These are phyloP conservation scores for Alces alces DNA, from an alignment of 2,113 vertebrate species.

Conservation along the genomic window DNA sequence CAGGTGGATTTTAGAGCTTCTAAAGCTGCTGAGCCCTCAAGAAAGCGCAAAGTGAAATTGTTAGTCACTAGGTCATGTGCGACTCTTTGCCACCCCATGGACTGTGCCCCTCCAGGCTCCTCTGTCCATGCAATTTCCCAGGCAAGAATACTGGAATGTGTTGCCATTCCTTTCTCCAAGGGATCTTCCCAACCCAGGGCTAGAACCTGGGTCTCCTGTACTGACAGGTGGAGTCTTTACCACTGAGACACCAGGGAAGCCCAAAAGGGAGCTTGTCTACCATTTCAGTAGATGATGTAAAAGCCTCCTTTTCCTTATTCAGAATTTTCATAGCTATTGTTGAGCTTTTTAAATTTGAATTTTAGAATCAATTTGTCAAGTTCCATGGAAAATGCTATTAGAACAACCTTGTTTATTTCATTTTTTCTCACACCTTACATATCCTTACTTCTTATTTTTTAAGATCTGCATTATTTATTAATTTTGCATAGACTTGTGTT, in stretches of 20 bases:
- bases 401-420: background rate
- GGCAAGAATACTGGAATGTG: background rate
- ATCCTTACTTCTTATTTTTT: background rate
- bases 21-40: background rate
- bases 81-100: fast-evolving
- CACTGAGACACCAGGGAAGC: background rate
- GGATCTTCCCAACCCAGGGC: background rate
- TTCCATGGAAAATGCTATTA: background rate
- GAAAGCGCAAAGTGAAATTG: background rate
- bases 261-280: background rate
- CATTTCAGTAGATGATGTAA: background rate
- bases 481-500: background rate
- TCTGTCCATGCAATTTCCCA: background rate
- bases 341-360: background rate
- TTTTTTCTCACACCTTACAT: background rate
- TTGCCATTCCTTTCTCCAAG: background rate
- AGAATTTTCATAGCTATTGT: background rate
- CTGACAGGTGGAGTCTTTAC: background rate
- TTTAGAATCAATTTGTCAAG: background rate
- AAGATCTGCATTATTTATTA: background rate
- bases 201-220: background rate
- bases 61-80: fast-evolving
- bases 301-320: background rate
- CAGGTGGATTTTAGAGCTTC: background rate
- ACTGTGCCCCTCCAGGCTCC: background rate